Base-by-base conservation (phyloP, 2,113 vertebrate species). In the Brachionichthys hirsutus region DNA sequence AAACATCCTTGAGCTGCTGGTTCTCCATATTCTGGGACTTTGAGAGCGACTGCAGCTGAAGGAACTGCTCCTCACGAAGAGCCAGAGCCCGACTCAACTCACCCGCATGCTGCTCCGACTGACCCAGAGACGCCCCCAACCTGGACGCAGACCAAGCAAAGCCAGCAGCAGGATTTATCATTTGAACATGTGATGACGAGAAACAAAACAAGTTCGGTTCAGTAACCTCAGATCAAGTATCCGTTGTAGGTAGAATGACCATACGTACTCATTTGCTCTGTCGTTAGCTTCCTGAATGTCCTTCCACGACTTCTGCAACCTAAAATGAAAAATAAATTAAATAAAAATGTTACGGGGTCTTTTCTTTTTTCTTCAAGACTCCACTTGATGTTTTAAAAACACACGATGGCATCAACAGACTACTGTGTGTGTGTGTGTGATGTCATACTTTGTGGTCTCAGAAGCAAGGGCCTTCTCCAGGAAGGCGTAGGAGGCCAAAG, bases 401-500 rank as follows among this genome's bases (percentile, higher is more conserved):
- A 34, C 13, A 18, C 13, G 20, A 15, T 6, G 10, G 6, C 9
- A 47, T 17, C 13, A 42, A 22, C 17, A 47, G 0, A 56, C 13
- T 16, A 3, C 0, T 18, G 2, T n/a, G 50, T 6, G 16, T 14
- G 5, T 9, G 9, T 22, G 13, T 3, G 13, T 19, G 3, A 7
- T 12, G 34, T 62, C 84, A 38, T 85, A 93, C 92, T 87, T 89
- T 41, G 76, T 81, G 3, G 63, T 89, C 67, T 90, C 86, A 7
- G 80, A 78, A 16, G 72, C 70, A 0, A 92, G 80, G 3, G 90
- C 75, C 50, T 92, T 87, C 73, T 92, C 89, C 58, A 93, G 73
- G 58, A 92, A 92, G 49, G 88, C 51, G 51, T 91, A 89, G n/a
- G 92, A 91, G 1, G 91, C 90, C 45, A 92, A 50, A 0, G 87